Evolutionary conservation across 2,888 invertebrate species (phyloP), one percentile per base, ranked within the genome.

Genomic region (Hyposoter dolosus): DNA sequence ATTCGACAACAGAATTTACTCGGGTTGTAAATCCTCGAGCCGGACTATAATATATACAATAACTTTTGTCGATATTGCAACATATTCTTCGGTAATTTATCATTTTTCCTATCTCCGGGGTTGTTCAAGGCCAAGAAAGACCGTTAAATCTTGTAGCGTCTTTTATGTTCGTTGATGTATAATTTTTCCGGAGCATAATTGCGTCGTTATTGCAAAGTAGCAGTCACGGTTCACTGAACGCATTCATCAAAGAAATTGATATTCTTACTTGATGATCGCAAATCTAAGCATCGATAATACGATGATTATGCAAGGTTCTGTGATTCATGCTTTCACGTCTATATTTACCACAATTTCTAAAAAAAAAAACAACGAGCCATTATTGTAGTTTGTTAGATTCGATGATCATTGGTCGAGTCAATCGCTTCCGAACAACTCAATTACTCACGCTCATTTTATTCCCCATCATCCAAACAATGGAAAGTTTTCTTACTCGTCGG

Each of bases 181-280:
- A 28, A 12, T 60, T 60, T 60, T 60, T 12, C 1, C 3, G 1
- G 15, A 60, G 15, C 28, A 28, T 60, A 15, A 60, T 60, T 60
- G 28, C 60, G 15, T 28, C 28, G 3, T 60, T 28, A 15, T 60
- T 15, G 28, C 28, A 28, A 60, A 60, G 15, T 5, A 53, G 10
- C 10, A 28, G 5, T 23, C 28, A 5, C 60, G 28, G 28, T 60
- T 60, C 28, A 15, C 28, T 15, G 15, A 60, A 60, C 15, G 5
- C 28, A 60, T 28, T 60, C 23, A 60, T 60, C 28, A 60, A 60
- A 15, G 15, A 60, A 60, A 60, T 28, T 60, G 28, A 60, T 60
- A 28, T 60, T 28, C 60, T 28, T 15, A 28, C 4, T 28, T 28
- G 23, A 23, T 60, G 60, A 23, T 60, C 28, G 28, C 15, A 15